Percentiles rank a stretch among this genome's conserved stretches.
phyloP scores from a whole-genome alignment of 2,797 vertebrate species.

The Schizopygopsis malacanthus region DNA sequence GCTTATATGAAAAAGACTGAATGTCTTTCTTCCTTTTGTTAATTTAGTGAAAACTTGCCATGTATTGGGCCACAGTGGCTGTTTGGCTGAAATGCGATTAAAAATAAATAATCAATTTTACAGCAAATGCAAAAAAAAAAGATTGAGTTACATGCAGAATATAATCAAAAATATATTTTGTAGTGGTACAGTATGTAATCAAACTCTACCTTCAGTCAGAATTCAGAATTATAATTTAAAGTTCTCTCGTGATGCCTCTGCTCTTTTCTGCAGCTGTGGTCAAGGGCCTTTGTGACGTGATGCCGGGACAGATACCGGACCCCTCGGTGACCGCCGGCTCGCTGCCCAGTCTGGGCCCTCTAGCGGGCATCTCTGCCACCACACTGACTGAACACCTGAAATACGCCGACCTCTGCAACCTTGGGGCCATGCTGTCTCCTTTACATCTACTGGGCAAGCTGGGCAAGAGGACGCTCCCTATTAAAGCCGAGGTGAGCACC shows the following conservation, averaged over 20 bases:
- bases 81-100: neutral
- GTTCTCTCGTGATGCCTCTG: neutral
- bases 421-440: slow-evolving; percentile 90
- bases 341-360: slow-evolving; percentile 87
- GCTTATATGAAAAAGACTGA: neutral
- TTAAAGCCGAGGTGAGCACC: slow-evolving; percentile 91
- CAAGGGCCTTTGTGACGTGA: slow-evolving; percentile 86
- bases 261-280: slow-evolving; percentile 74
- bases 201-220: neutral
- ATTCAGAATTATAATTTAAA: neutral
- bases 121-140: neutral
- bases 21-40: neutral
- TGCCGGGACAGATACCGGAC: slow-evolving; percentile 98
- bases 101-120: neutral
- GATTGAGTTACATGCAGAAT: neutral
- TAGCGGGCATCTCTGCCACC: slow-evolving; percentile 88
- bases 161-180: neutral
- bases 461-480: slow-evolving; percentile 86
- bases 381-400: slow-evolving; percentile 90
- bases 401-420: slow-evolving; percentile 90
- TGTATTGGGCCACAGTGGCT: neutral
- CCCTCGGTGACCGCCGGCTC: slow-evolving; percentile 91
- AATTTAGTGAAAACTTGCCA: neutral
- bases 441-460: slow-evolving; percentile 92
- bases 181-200: neutral